Evolutionary conservation across 53 echinoderm and acorn worm species (phyloP).

Genomic region (Astropecten irregularis): DNA sequence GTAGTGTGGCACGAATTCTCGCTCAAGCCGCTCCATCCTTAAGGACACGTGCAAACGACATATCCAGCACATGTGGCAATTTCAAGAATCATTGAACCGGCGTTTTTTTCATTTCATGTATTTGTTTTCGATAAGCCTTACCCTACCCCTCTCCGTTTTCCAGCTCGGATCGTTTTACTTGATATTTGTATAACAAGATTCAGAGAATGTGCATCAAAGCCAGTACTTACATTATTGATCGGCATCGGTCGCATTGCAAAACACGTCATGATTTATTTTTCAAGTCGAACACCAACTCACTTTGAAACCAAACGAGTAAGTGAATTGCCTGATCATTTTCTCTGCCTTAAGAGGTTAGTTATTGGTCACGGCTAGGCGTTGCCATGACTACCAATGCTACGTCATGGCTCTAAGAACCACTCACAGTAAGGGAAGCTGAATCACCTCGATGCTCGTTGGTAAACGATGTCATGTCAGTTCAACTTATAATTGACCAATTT

Average conservation of each 20-base stretch:
- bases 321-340: not conserved
- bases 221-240: slow-evolving; percentile 21
- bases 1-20: too few relatives aligned
- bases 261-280: not conserved
- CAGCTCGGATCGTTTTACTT: too few relatives aligned
- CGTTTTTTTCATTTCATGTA: too few relatives aligned
- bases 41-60: too few relatives aligned
- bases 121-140: too few relatives aligned
- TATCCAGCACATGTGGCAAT: too few relatives aligned
- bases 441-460: slow-evolving; percentile 3
- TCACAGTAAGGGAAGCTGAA: slow-evolving; percentile 17
- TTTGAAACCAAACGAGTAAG: not conserved
- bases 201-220: not conserved
- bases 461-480: not conserved
- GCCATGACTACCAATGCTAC: slow-evolving; percentile 15
- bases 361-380: not conserved
- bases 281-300: not conserved
- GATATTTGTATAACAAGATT: too few relatives aligned
- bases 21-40: too few relatives aligned
- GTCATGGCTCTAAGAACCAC: slow-evolving; percentile 4
- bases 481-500: slow-evolving; percentile 37
- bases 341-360: not conserved
- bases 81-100: too few relatives aligned
- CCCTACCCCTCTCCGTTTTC: too few relatives aligned
- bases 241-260: not conserved